Evolutionary conservation across 2,797 vertebrate genomes (phyloP), one percentile per base, ranked within the genome.

Genomic region (Coilia nasus): DNA sequence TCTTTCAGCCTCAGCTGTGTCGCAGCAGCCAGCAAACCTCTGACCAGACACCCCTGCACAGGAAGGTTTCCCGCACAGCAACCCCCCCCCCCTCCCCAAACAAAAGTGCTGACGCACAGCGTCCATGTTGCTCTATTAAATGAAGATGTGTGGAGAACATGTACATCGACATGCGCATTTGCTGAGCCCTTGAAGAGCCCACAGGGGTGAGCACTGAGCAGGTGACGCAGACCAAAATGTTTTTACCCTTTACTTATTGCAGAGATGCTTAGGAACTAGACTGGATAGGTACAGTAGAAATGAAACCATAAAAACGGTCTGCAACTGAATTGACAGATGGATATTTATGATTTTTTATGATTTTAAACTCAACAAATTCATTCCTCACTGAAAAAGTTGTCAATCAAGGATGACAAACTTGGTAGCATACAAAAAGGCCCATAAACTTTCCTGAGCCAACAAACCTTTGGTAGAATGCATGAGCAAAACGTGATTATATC

Each of bases 1-100:
- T 44, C 31, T 2, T 31, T 21, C 71, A 25, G 7, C 23, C 67
- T 75, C 67, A 35, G 62, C 25, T 41, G 71, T 75, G 71, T 44
- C 71, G 71, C 71, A 71, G 64, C 7, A 21, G 71, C 31, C 71
- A 21, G 71, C 71, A 78, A 78, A 17, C 31, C 71, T 41, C 71
- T 78, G 71, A 78, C 71, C 71, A 7, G 17, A 21, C 17, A 75
- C 50, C 50, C 21, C 71, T 78, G 71, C 17, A 31, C 31, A 41
- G 21, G 4, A 31, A 78, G 15, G 64, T 11, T 35, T 71, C 28
- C 28, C 64, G 31, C 23, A 28, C 15, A 21, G 71, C 15, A 3
- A 47, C 14, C 50, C 7, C 50, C 7, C 50, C 50, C 7, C 50
- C 7, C 50, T 3, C 50, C 50, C 3, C 50, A 2, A 54, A 54